phyloP scores from a whole-genome alignment of 30 jellyfish, hydroid and myxozoan species.

The Phacellophora camtschatica region DNA sequence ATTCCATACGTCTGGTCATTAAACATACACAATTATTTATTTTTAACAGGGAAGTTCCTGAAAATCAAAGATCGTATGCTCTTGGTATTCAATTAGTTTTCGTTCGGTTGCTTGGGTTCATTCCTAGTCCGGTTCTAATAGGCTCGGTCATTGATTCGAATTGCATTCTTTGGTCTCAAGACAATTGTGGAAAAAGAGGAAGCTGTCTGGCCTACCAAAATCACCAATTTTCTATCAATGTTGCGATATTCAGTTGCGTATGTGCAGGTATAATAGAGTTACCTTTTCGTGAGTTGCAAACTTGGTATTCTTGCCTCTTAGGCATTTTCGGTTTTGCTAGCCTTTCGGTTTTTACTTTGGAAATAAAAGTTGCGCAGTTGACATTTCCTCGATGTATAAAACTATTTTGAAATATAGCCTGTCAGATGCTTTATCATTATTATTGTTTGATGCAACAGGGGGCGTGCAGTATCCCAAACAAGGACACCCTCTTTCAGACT shows the following conservation, averaged over 20 bases:
- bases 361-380: no score
- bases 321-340: neutral
- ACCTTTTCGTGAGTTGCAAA: neutral
- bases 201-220: conserved; percentile 67
- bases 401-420: neutral
- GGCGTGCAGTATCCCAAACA: no score
- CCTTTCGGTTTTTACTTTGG: no score
- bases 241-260: conserved; percentile 11
- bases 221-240: conserved; percentile 12
- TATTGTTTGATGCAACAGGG: no score
- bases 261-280: conserved; percentile 16
- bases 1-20: no score
- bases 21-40: neutral
- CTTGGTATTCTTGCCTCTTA: no score
- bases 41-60: conserved; percentile 93
- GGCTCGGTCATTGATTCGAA: conserved; percentile 82
- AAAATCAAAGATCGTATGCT: conserved; percentile 88
- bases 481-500: no score
- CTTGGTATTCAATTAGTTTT: conserved; percentile 82
- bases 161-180: conserved; percentile 76
- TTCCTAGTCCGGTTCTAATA: conserved; percentile 91
- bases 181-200: conserved; percentile 62
- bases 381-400: no score
- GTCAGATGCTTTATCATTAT: neutral
- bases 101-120: conserved; percentile 78